Base-by-base conservation (phyloP, 1,140 invertebrate genomes). In the Telenomus remus region DNA sequence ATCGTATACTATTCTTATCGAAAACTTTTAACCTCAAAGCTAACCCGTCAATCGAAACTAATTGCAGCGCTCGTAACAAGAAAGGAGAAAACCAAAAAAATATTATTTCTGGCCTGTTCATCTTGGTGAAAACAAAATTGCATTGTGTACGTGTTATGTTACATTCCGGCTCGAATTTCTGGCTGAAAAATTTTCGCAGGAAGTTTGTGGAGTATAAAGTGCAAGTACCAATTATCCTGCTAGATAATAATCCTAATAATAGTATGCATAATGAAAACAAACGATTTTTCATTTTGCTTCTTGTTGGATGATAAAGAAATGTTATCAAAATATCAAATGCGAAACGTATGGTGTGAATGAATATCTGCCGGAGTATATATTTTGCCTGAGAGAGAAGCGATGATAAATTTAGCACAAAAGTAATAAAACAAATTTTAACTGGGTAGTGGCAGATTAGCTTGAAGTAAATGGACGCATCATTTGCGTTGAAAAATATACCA, bases 11-110 rank as follows among this genome's bases (percentile, higher is more conserved):
- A 27, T 27, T 27, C 57, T 71, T 55, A 66, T 55, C 66, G 57
- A 65, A 66, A 74, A 61, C 61, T 50, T n/a, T 64, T 74, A 56
- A 63, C 66, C 76, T 71, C 66, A 56, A 46, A 44, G 61, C 35
- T 71, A 74, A 78, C 65, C 66, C 71, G 63, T 74, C 76, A 78
- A 78, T 78, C 66, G 56, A 5, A 59, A 43, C 66, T 78, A 78
- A 78, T 78, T 74, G 39, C 49, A 71, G 47, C 50, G 47, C 43
- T 71, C 65, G 56, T 53, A 53, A 34, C 55, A 68, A n/a, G n/a
- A n/a, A n/a, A n/a, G n/a, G n/a, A n/a, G n/a, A n/a, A n/a, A n/a
- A n/a, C n/a, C n/a, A n/a, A n/a, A n/a, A 68, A 56, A 66, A 70
- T 65, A 63, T 46, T 65, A 66, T 74, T 64, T 51, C 51, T 55